phyloP scores from a whole-genome alignment of 2,113 vertebrate genomes.

The western clawed frog (Xenopus tropicalis) region UCB_Xtro_10.0 CM004449.2:70992001-70992500 shows the following conservation, averaged over 20 bases:
- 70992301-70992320: not conserved
- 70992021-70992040: conserved; percentile 55
- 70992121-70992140: not conserved
- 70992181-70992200: conserved; percentile 12
- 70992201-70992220: not conserved
- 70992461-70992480: no score
- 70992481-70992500: no score
- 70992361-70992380: not conserved
- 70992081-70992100: conserved; percentile 63
- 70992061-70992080: conserved; percentile 55
- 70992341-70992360: no score
- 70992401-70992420: no score
- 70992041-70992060: conserved; percentile 57
- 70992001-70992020: conserved; percentile 56
- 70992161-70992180: conserved; percentile 47
- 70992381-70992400: not conserved
- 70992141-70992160: conserved; percentile 5
- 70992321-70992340: no score
- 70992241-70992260: not conserved
- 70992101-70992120: conserved; percentile 16
- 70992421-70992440: no score
- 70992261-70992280: not conserved
- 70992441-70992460: no score
- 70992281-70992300: no score
- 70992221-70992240: not conserved